Base-by-base conservation (phyloP, 2,113 vertebrate species). In the Bubo bubo region DNA sequence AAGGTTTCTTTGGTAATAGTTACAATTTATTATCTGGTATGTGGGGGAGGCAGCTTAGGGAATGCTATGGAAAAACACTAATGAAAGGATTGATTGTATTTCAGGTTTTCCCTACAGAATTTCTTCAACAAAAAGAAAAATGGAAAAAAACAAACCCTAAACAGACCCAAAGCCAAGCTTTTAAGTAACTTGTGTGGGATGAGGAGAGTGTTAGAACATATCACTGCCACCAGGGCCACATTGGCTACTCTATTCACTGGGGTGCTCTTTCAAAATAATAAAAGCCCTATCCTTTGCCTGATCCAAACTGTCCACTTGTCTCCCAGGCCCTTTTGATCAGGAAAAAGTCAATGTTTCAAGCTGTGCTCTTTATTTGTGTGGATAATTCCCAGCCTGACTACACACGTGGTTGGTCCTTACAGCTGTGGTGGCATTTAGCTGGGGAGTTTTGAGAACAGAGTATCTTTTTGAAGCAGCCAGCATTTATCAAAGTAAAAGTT, bases 251-350 rank as follows among this genome's bases (percentile, higher is more conserved):
- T 79, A 14, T 93, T 96, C 81, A 39, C 56, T 27, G 76, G 60
- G 37, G 82, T 92, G 62, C 52, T 91, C 93, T 97, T 92, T 95
- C 94, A 97, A 96, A 90, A 96, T 74, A 92, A 97, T 75, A 97
- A 95, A 97, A 97, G 45, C 60, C 9, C 28, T 96, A 47, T 84
- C 68, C 88, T 97, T 64, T 91, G 96, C 93, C 84, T 97, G 96
- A 97, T 91, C 93, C 87, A 72, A 93, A 96, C 89, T 94, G 68
- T 93, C 97, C 93, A 72, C 53, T 96, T 96, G 87, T 94, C 96
- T 91, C 81, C 87, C 88, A 92, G 93, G 84, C 86, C 94, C 92
- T 97, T 98, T 97, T 97, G 97, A 97, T 98, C 90, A 95, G 62
- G 90, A 96, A 93, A 92, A 97, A 97, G 91, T 97, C 91, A 79